Evolutionary conservation across 2,113 vertebrate genomes (phyloP), one percentile per base, ranked within the genome.

Genomic region (Anarrhichthys ocellatus): DNA sequence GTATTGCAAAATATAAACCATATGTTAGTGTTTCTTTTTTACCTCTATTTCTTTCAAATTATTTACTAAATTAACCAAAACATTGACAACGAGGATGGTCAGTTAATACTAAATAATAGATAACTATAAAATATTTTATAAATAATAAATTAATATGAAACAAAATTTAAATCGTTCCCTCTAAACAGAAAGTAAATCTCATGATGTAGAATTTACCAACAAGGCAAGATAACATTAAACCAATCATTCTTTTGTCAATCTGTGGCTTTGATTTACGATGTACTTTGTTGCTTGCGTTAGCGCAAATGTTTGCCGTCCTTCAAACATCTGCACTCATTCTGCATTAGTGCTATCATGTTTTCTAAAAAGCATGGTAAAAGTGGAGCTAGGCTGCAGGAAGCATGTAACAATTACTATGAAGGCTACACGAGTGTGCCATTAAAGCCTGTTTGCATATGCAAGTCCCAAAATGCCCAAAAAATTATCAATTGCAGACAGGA

Each of bases 401-500:
- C 65, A 71, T 38, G 46, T 20, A 14, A 29, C 64, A 27, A 68
- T 73, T 9, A 36, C 50, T 59, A 6, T 34, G 71, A 76, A 20
- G 24, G 52, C 24, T 10, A 14, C 32, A 61, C 52, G 73, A 62
- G 29, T 42, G 9, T 81, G 62, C 58, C 58, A 52, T 65, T 67
- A 56, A 50, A 50, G 66, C 56, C 48, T n/a, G 24, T 14, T 74
- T 54, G 73, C 29, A 56, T 75, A 76, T 81, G 50, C 56, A 82
- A 87, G 80, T 79, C 52, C 54, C 13, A 78, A 83, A 88, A 75
- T 75, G 64, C 52, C 64, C 83, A 70, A 24, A 58, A 52, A 88
- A 61, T 61, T 44, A 79, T 80, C 82, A 75, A 67, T 65, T 81
- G 61, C 62, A 74, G 62, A 52, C 58, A 67, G 29, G 34, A 48